These are phyloP conservation scores for Lathronympha strigana DNA, from an alignment of 2,888 invertebrate species.

Conservation along the genomic window DNA sequence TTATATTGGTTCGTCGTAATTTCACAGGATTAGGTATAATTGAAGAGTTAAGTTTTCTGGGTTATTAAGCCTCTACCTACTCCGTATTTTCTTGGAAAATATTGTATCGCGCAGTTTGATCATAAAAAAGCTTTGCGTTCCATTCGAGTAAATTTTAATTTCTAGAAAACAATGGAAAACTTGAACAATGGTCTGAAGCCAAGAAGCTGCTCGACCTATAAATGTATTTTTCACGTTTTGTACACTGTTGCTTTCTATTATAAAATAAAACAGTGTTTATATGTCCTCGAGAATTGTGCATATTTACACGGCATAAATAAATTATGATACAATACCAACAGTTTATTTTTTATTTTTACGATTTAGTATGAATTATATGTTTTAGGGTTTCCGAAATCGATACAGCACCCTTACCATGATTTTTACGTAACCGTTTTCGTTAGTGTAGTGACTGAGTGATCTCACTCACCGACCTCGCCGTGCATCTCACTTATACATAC, in stretches of 20 bases:
- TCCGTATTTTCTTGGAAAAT: not conserved
- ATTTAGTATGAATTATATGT: no score
- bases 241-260: constrained; percentile 5
- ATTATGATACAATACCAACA: no score
- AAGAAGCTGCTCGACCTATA: constrained; percentile 31
- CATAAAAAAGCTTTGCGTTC: constrained; percentile 13
- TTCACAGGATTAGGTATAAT: no score
- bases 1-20: no score
- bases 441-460: no score
- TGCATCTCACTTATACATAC: no score
- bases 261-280: not conserved
- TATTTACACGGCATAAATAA: not conserved
- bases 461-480: no score
- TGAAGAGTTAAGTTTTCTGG: not conserved
- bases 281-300: not conserved
- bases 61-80: not conserved
- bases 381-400: no score
- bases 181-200: constrained; percentile 25
- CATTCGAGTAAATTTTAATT: constrained; percentile 30
- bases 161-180: constrained; percentile 29
- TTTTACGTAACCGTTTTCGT: no score
- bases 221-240: constrained; percentile 20
- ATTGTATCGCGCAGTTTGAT: constrained; percentile 1
- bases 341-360: no score
- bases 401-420: no score